Percentiles rank a stretch among this genome's conserved stretches.
These are phyloP conservation scores for Paralinhomoeus sp. DNA, from an alignment of 2,888 invertebrate species.

Conservation along the genomic window DNA sequence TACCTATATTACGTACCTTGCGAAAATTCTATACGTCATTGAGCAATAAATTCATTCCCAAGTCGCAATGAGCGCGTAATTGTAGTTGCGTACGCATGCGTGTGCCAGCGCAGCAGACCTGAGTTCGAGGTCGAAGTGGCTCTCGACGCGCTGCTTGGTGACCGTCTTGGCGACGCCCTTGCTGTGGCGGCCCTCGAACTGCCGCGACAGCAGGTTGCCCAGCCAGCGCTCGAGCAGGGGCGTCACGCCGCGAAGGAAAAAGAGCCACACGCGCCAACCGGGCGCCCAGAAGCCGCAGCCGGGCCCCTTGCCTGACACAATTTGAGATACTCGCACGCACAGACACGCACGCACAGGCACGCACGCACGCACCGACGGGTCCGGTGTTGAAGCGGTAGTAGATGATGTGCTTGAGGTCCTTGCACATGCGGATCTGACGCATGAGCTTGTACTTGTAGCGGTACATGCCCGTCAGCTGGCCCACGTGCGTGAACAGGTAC, in stretches of 20 bases:
- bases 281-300: conserved; percentile 53
- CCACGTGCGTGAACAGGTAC: conserved; percentile 97
- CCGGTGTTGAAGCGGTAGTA: conserved; percentile 51
- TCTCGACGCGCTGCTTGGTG: conserved; percentile 95
- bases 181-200: conserved; percentile 95
- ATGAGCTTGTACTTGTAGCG: conserved; percentile 42
- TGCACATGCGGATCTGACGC: conserved; percentile 68
- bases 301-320: conserved; percentile 18
- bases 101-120: no score
- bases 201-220: conserved; percentile 88
- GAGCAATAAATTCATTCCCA: no score
- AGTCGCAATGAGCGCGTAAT: no score
- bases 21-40: no score
- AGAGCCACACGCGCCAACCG: conserved; percentile 97
- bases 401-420: conserved; percentile 93
- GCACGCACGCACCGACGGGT: conserved; percentile 13
- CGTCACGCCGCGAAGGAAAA: conserved; percentile 97
- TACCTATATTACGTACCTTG: no score
- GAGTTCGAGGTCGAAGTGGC: conserved; percentile 93
- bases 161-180: conserved; percentile 98
- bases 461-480: conserved; percentile 98
- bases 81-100: no score
- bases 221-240: conserved; percentile 92
- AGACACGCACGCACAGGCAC: neutral
- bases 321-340: neutral